Percentiles rank a stretch among this genome's conserved stretches.
phyloP scores from a whole-genome alignment of 1,140 invertebrate genomes.

The Cyclina sinensis region DNA sequence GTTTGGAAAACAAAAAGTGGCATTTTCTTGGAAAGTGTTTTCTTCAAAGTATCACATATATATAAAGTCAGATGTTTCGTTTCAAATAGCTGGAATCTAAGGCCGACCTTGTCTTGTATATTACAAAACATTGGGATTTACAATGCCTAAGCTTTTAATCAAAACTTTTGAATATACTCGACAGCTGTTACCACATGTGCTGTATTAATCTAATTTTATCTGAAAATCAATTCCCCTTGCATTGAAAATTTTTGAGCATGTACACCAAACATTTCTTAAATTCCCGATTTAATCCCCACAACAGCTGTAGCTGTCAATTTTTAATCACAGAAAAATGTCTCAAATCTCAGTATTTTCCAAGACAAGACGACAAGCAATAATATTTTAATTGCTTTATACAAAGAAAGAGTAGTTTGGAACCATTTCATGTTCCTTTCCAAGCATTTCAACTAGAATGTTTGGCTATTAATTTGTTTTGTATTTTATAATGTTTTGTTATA shows the following conservation, averaged over 20 bases:
- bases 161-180: constrained; percentile 53
- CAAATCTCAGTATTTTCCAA: constrained; percentile 23
- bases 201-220: constrained; percentile 65
- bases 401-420: constrained; percentile 19
- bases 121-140: constrained; percentile 62
- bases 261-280: constrained; percentile 30
- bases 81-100: constrained; percentile 55
- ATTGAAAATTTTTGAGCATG: constrained; percentile 48
- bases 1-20: too few species aligned
- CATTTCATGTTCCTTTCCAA: background rate
- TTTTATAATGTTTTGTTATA: background rate
- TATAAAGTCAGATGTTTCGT: constrained; percentile 46
- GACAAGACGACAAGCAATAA: constrained; percentile 33
- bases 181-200: constrained; percentile 57
- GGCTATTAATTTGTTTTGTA: constrained; percentile 1
- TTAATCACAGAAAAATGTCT: constrained; percentile 50
- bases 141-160: constrained; percentile 43
- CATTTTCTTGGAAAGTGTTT: background rate
- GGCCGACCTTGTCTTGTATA: constrained; percentile 21
- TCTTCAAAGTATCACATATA: constrained; percentile 19
- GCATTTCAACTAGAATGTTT: background rate
- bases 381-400: constrained; percentile 43
- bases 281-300: constrained; percentile 37
- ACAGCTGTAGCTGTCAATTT: constrained; percentile 59
- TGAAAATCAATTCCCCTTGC: constrained; percentile 57